Evolutionary conservation across 2,797 vertebrate species (phyloP).

Genomic region (Cynopterus sphinx): DNA sequence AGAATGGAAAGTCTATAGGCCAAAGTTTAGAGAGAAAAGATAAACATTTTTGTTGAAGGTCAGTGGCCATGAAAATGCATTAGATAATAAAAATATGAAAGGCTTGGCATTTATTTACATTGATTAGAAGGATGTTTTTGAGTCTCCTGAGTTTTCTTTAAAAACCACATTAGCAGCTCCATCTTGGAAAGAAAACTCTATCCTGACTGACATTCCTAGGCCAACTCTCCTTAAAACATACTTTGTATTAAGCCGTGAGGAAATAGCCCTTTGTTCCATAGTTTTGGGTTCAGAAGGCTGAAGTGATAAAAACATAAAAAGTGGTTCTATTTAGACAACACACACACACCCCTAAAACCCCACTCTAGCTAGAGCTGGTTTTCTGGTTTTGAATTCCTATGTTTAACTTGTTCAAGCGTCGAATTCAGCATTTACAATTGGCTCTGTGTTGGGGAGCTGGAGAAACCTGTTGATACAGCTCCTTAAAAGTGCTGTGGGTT

Average conservation of each 20-base stretch:
- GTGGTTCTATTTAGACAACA: neutral
- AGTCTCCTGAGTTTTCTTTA: constrained; percentile 4
- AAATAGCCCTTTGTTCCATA: constrained; percentile 17
- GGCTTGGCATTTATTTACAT: neutral
- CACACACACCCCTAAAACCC: no score
- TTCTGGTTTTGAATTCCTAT: constrained; percentile 73
- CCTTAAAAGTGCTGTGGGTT: constrained; percentile 67
- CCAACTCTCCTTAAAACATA: neutral
- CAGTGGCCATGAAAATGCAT: neutral
- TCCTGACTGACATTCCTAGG: neutral
- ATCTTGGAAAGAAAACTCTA: neutral
- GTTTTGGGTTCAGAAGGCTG: constrained; percentile 17
- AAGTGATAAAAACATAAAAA: constrained; percentile 50
- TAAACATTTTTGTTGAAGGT: constrained; percentile 38
- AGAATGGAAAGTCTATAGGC: neutral
- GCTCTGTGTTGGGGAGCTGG: constrained; percentile 49
- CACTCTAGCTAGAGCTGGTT: constrained; percentile 31
- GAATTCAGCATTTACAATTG: constrained; percentile 64
- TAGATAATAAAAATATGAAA: neutral
- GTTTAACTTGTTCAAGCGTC: constrained; percentile 72
- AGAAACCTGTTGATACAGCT: constrained; percentile 71
- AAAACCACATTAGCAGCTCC: neutral
- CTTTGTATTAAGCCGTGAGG: neutral
- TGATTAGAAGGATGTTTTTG: neutral
- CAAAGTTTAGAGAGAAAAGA: constrained; percentile 25